Base-by-base conservation (phyloP, 2,113 vertebrate genomes). In the Xiphophorus couchianus region DNA sequence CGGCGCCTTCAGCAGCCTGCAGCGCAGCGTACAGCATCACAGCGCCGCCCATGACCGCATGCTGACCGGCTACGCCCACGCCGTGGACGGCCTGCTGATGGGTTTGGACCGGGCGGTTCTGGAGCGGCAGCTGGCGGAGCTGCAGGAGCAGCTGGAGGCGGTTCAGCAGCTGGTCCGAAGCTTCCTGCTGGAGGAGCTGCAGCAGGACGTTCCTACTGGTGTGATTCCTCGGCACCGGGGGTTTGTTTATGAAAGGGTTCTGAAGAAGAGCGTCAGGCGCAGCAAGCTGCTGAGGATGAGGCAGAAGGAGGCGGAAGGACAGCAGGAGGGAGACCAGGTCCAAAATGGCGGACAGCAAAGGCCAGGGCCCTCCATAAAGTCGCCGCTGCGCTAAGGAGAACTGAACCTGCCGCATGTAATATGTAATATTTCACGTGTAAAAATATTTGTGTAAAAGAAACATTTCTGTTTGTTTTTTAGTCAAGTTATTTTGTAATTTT, bases 141-240 rank as follows among this genome's bases (percentile, higher is more conserved):
- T 98, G 31, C 72, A 74, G 28, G 74, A 90, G 8, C 79, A 91
- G 39, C 13, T 94, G 64, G 90, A 94, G 63, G 28, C 10, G n/a
- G 90, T 93, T 14, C 85, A 91, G n/a, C 81, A 69, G 70, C 94
- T 94, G 62, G 93, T 98, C 62, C 73, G 90, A 28, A 74, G 69
- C 74, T 98, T 98, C 88, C 90, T 98, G 82, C 89, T 86, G 66
- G 88, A 96, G 1, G 96, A 97, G 66, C 95, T 99, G 74, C 94
- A 91, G 90, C 90, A 93, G 66, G 97, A 99, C 85, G 60, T 96
- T 22, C 92, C 97, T 76, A 98, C 97, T 67, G 98, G 97, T 99
- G 94, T 76, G 1, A 99, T 97, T 13, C 98, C 98, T n/a, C n/a
- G n/a, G n/a, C n/a, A n/a, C n/a, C n/a, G n/a, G n/a, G n/a, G n/a